Evolutionary conservation across 1,140 invertebrate species (phyloP).

Genomic region (Lucilia cuprina): DNA sequence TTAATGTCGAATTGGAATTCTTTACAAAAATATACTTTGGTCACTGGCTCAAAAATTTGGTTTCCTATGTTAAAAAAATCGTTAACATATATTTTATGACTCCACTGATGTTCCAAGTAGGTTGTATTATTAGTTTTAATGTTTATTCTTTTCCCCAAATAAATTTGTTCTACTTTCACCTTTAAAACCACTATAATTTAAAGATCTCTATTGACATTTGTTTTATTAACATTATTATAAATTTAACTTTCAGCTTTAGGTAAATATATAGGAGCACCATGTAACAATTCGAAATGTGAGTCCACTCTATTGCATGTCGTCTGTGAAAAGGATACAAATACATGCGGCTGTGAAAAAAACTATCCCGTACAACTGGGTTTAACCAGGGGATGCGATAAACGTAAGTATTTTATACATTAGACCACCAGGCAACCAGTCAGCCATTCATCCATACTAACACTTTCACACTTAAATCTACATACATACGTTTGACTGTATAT

Average conservation of each 20-base stretch:
- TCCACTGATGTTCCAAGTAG: no score
- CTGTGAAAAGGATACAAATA: constrained; percentile 73
- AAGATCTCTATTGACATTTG: no score
- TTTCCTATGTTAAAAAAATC: no score
- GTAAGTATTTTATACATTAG: constrained; percentile 65
- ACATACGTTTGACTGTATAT: background rate
- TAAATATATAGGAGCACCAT: constrained; percentile 78
- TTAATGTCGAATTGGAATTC: no score
- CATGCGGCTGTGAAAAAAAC: constrained; percentile 79
- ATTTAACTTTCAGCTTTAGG: constrained; percentile 67
- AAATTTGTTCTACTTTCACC: no score
- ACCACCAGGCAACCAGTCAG: background rate
- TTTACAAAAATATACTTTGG: no score
- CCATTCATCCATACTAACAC: background rate
- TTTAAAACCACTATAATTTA: no score
- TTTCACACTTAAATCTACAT: background rate
- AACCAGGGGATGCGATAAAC: constrained; percentile 80
- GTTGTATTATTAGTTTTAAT: no score
- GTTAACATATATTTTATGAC: no score
- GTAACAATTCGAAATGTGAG: constrained; percentile 74
- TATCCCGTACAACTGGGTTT: constrained; percentile 78
- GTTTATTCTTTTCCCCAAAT: no score
- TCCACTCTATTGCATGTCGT: constrained; percentile 74
- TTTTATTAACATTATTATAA: no score
- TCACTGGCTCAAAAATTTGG: no score